A percentile compares a stretch with the other conserved stretches of the same genome.
Conservation (phyloP, 2,113 vertebrate species). For the Corvus moneduloides region DNA sequence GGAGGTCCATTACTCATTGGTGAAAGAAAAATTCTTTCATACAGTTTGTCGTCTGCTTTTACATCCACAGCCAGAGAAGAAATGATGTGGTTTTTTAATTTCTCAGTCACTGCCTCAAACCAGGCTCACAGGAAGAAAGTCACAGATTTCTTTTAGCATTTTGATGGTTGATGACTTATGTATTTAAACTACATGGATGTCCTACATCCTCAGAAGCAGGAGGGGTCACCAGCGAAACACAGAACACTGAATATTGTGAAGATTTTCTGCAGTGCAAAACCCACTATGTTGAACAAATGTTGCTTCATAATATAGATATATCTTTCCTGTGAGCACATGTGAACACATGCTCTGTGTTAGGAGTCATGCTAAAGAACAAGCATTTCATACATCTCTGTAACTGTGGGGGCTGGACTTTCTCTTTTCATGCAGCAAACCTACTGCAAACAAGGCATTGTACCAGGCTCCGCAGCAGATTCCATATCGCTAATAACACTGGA, state of each 20-base stretch:
- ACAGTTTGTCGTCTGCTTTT: neutral
- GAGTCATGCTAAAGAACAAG: neutral
- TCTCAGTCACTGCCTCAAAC: neutral
- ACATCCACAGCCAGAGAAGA: neutral
- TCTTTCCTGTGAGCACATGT: neutral
- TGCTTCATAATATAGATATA: neutral
- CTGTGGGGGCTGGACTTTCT: neutral
- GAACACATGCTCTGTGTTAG: neutral
- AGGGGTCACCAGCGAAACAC: neutral
- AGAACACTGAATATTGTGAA: neutral
- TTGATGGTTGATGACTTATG: neutral
- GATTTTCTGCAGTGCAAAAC: neutral
- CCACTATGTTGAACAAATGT: neutral
- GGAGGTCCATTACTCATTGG: neutral
- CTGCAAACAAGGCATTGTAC: neutral
- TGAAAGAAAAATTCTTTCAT: neutral
- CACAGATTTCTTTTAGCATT: neutral
- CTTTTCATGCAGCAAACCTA: neutral
- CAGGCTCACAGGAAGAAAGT: neutral
- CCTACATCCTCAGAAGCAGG: neutral
- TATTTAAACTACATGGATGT: neutral
- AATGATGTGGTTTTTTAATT: neutral
- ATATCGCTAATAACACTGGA: neutral
- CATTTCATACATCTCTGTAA: neutral
- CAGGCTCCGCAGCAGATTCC: neutral